These are phyloP conservation scores for Pampusana beccarii DNA, from an alignment of 2,113 vertebrate genomes.

Conservation along the genomic window DNA sequence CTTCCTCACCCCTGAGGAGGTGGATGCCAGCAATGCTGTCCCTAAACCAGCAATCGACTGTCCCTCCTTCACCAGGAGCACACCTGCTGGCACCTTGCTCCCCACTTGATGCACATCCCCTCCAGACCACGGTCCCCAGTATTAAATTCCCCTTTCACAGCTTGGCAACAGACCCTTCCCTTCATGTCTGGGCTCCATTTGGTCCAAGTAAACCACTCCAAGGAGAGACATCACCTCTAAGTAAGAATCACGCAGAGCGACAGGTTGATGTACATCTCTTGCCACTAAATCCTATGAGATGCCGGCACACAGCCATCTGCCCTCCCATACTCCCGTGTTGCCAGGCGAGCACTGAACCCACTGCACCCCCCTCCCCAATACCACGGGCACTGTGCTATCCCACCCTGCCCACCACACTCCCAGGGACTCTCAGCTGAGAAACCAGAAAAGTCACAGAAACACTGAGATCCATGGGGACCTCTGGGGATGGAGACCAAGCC, in stretches of 20 bases:
- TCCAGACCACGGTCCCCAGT: neutral
- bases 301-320: rapidly evolving
- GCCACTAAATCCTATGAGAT: neutral
- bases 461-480: neutral
- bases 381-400: rapidly evolving
- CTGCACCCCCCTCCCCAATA: too few species aligned
- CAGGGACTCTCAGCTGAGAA: neutral
- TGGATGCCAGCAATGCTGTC: neutral
- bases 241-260: neutral
- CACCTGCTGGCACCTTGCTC: neutral
- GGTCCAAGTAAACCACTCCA: neutral
- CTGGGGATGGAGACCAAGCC: too few species aligned
- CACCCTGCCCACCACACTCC: too few species aligned
- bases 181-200: neutral
- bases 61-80: rapidly evolving
- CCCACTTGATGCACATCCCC: neutral
- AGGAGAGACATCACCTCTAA: neutral
- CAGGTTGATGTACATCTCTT: neutral
- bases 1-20: neutral
- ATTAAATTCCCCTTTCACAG: neutral
- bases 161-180: neutral
- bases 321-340: neutral
- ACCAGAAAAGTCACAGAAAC: neutral
- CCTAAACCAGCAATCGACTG: too few species aligned
- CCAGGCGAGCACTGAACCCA: neutral